A percentile compares a stretch with the other conserved stretches of the same genome.
phyloP scores from a whole-genome alignment of 2,797 vertebrate genomes.

The Scarus forsteni region DNA sequence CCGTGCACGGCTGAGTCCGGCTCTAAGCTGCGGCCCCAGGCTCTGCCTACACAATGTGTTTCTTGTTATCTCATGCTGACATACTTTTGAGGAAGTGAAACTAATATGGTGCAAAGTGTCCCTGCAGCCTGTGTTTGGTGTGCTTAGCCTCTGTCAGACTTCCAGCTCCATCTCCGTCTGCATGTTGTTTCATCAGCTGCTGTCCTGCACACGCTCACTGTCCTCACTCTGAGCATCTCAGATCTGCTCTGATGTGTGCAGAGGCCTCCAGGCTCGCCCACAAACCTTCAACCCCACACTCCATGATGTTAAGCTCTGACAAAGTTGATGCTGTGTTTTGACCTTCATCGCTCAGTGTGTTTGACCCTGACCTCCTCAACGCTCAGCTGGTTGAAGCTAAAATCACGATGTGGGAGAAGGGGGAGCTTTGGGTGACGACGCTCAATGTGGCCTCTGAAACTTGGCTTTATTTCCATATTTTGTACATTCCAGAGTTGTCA shows the following conservation, averaged over 20 bases:
- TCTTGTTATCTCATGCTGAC: neutral
- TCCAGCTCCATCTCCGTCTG: conserved; percentile 12
- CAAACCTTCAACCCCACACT: neutral
- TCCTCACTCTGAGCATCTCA: conserved; percentile 46
- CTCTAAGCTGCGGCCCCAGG: neutral
- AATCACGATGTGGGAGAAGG: conserved; percentile 20
- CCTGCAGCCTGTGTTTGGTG: neutral
- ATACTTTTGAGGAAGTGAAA: neutral
- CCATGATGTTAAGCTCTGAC: conserved; percentile 19
- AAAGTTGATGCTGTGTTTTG: conserved; percentile 29
- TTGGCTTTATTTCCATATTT: conserved; percentile 68
- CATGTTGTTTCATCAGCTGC: conserved; percentile 6
- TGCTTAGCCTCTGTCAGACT: neutral
- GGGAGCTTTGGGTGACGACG: conserved; percentile 20
- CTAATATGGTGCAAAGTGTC: neutral
- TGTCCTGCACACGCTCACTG: conserved; percentile 31
- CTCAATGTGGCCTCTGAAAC: conserved; percentile 45
- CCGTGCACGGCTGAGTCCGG: too few relatives aligned
- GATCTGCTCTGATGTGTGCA: conserved; percentile 18
- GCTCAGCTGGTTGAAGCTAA: conserved; percentile 30
- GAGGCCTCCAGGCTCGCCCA: conserved; percentile 6
- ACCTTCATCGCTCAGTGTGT: conserved; percentile 12
- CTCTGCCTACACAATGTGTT: neutral
- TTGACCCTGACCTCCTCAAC: conserved; percentile 20
- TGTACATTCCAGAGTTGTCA: conserved; percentile 87